These are phyloP conservation scores for Drosophila biarmipes DNA, from an alignment of 1,140 invertebrate species.

Conservation along the genomic window DNA sequence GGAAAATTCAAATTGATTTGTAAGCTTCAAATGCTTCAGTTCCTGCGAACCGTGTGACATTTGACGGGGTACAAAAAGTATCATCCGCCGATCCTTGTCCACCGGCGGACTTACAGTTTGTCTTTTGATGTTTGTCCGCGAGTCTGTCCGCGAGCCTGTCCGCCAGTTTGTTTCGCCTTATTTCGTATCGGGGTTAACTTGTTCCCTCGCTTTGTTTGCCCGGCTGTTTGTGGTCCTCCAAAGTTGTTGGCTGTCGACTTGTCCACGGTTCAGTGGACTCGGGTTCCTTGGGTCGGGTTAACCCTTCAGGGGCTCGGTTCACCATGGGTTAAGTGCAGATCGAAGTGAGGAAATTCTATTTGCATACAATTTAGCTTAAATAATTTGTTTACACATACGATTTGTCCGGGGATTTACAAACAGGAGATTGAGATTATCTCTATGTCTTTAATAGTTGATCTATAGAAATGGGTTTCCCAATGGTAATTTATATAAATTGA, in stretches of 20 bases:
- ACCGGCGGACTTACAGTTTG: conserved; percentile 48
- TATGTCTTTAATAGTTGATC: not conserved
- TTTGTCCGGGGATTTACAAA: conserved; percentile 24
- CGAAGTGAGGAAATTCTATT: conserved; percentile 32
- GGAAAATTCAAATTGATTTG: conserved; percentile 65
- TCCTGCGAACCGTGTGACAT: conserved; percentile 40
- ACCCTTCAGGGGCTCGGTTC: conserved; percentile 15
- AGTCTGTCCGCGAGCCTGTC: too few species aligned
- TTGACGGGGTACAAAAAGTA: conserved; percentile 26
- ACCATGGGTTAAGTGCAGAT: conserved; percentile 40
- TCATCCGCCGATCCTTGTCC: conserved; percentile 27
- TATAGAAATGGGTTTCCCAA: not conserved
- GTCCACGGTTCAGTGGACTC: conserved; percentile 49
- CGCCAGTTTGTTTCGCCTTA: conserved; percentile 27
- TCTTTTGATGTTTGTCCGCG: conserved; percentile 58
- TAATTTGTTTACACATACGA: conserved; percentile 39
- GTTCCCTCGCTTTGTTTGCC: conserved; percentile 51
- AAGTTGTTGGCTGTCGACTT: conserved; percentile 50
- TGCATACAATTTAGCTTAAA: conserved; percentile 42
- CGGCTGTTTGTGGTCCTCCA: conserved; percentile 35
- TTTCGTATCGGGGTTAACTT: conserved; percentile 57
- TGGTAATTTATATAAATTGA: not conserved
- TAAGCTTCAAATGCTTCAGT: conserved; percentile 54
- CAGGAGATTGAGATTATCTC: conserved; percentile 17
- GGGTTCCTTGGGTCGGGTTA: conserved; percentile 15